A percentile compares a stretch with the other conserved stretches of the same genome.
Evolutionary conservation across 2,113 vertebrate genomes (phyloP).

Genomic region (Heterotilapia buettikoferi): DNA sequence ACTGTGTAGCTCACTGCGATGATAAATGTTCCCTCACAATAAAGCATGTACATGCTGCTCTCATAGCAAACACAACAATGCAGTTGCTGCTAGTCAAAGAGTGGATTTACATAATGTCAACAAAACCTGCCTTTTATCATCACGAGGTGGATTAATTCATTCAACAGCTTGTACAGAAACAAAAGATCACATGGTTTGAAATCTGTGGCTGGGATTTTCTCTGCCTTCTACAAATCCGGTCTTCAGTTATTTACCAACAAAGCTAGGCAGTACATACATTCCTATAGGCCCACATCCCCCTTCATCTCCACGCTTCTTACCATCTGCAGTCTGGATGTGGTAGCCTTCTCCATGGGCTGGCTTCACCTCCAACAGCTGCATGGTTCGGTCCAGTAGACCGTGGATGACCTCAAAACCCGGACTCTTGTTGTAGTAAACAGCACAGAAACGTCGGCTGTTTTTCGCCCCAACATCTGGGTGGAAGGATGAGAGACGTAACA

Average conservation of each 20-base stretch:
- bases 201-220: background rate
- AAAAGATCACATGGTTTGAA: background rate
- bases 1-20: background rate
- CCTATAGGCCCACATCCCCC: background rate
- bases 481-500: background rate
- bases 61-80: background rate
- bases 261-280: background rate
- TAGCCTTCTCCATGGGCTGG: constrained; percentile 78
- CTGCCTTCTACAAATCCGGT: background rate
- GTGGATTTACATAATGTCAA: constrained; percentile 24
- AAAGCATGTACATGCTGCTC: background rate
- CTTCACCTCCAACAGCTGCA: constrained; percentile 88
- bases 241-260: background rate
- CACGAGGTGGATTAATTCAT: background rate
- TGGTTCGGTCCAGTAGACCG: constrained; percentile 91
- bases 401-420: constrained; percentile 97
- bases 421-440: constrained; percentile 89
- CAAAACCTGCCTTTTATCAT: constrained; percentile 7
- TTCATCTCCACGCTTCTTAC: constrained; percentile 63
- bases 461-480: constrained; percentile 86
- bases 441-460: constrained; percentile 88
- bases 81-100: background rate
- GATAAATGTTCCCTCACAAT: background rate
- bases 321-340: constrained; percentile 85
- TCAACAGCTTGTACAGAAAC: background rate